Percentiles rank a stretch among this genome's conserved stretches.
These are phyloP conservation scores for Scylla paramamosain DNA, from an alignment of 1,140 invertebrate species.

Conservation along the genomic window DNA sequence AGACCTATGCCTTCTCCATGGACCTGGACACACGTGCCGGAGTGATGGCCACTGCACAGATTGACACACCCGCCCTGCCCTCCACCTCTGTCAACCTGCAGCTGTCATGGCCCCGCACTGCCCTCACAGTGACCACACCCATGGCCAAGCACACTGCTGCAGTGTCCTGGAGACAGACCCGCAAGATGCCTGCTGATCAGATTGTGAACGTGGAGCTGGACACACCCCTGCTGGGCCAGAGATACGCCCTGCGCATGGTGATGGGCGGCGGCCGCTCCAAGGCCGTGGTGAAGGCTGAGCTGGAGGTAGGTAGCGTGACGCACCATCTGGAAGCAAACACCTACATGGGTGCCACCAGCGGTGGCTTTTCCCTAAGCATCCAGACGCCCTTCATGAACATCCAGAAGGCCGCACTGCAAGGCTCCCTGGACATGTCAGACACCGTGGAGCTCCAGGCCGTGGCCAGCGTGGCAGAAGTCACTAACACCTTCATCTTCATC, in stretches of 20 bases:
- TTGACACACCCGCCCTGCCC: slow-evolving; percentile 50
- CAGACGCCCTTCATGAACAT: slow-evolving; percentile 64
- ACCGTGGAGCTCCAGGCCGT: slow-evolving; percentile 33
- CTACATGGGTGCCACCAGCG: slow-evolving; percentile 17
- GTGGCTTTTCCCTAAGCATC: slow-evolving; percentile 30
- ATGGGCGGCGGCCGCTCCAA: slow-evolving; percentile 31
- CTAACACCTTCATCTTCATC: slow-evolving; percentile 58
- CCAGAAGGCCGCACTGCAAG: slow-evolving; percentile 54
- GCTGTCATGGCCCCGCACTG: background rate
- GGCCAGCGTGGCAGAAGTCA: slow-evolving; percentile 24
- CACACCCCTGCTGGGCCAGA: slow-evolving; percentile 52
- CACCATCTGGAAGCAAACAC: slow-evolving; percentile 55
- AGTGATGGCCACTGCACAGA: background rate
- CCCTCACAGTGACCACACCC: slow-evolving; percentile 39
- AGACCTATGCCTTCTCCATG: slow-evolving; percentile 50
- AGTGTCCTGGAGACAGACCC: slow-evolving; percentile 35
- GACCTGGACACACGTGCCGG: slow-evolving; percentile 35
- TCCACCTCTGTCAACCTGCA: background rate
- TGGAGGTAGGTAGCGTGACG: slow-evolving; percentile 40
- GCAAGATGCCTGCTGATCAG: slow-evolving; percentile 28
- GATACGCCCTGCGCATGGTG: slow-evolving; percentile 38
- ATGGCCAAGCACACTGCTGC: slow-evolving; percentile 35
- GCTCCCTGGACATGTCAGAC: slow-evolving; percentile 50
- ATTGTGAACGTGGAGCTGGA: slow-evolving; percentile 33
- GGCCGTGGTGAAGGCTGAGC: slow-evolving; percentile 41